Conservation (phyloP, 2,888 invertebrate genomes). For the Tanypteryx hageni region DNA sequence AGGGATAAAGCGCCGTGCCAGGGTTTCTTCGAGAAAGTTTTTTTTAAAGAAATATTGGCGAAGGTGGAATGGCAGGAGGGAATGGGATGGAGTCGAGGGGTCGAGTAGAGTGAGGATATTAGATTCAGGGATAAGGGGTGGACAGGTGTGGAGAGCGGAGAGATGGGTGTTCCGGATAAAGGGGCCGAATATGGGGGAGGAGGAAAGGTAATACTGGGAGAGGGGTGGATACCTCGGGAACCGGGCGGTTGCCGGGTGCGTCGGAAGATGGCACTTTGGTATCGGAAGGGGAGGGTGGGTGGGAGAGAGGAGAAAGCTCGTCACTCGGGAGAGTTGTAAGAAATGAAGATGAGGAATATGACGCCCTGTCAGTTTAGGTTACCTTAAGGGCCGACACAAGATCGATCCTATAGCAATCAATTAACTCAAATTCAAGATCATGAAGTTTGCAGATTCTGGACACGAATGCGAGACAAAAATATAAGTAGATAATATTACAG, state of each 20-base stretch:
- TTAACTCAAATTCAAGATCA: too few species aligned
- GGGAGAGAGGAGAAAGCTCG: too few species aligned
- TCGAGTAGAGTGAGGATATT: background rate
- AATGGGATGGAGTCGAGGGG: background rate
- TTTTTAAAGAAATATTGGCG: background rate
- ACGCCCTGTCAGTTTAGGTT: too few species aligned
- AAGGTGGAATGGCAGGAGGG: background rate
- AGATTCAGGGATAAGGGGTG: background rate
- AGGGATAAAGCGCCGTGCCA: background rate
- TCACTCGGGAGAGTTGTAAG: too few species aligned
- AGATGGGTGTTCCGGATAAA: background rate
- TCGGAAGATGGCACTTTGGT: background rate
- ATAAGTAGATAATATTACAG: too few species aligned
- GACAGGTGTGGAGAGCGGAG: background rate
- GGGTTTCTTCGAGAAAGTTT: constrained; percentile 1
- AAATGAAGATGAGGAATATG: too few species aligned
- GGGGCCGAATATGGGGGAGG: background rate
- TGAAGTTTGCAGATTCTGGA: too few species aligned
- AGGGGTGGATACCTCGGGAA: background rate
- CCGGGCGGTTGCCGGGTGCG: background rate
- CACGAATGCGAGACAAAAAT: too few species aligned
- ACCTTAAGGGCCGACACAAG: too few species aligned
- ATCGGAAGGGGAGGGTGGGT: too few species aligned
- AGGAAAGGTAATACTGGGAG: background rate
- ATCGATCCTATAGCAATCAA: too few species aligned